These are phyloP conservation scores for Lasioglossum lativentre DNA, from an alignment of 2,888 invertebrate genomes.

Conservation along the genomic window DNA sequence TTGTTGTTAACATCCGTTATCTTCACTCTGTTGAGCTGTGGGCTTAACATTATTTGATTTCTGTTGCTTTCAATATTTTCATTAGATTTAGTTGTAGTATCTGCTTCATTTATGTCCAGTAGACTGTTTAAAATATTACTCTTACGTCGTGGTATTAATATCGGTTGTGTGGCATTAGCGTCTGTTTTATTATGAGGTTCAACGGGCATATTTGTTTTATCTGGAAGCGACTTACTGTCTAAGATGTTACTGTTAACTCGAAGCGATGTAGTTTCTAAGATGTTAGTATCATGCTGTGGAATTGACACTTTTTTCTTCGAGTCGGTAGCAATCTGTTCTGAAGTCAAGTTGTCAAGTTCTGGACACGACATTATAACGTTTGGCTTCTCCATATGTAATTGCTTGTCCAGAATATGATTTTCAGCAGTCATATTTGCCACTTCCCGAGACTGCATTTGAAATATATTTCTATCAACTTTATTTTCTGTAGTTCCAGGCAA, in stretches of 20 bases:
- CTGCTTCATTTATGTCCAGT: not conserved
- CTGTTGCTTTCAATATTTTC: not conserved
- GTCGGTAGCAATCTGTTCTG: not conserved
- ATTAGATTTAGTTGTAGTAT: not conserved
- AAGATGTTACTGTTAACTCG: not conserved
- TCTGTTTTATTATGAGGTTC: not conserved
- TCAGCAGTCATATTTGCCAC: not conserved
- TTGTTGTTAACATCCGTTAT: not conserved
- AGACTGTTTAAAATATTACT: not conserved
- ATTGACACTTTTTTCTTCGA: not conserved
- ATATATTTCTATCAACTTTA: not conserved
- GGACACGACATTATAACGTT: not conserved
- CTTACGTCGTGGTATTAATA: not conserved
- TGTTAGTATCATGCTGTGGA: not conserved
- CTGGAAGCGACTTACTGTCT: not conserved
- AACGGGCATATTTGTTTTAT: not conserved
- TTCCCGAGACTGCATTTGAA: not conserved
- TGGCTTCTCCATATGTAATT: not conserved
- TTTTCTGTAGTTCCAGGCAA: not conserved
- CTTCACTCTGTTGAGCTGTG: conserved; percentile 10
- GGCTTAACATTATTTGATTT: not conserved
- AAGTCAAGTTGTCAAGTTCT: not conserved
- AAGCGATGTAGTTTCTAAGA: not conserved
- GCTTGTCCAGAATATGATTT: not conserved
- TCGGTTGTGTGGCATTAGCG: not conserved